Conservation (phyloP, 2,888 invertebrate genomes). For the Embidobia sp. region DNA sequence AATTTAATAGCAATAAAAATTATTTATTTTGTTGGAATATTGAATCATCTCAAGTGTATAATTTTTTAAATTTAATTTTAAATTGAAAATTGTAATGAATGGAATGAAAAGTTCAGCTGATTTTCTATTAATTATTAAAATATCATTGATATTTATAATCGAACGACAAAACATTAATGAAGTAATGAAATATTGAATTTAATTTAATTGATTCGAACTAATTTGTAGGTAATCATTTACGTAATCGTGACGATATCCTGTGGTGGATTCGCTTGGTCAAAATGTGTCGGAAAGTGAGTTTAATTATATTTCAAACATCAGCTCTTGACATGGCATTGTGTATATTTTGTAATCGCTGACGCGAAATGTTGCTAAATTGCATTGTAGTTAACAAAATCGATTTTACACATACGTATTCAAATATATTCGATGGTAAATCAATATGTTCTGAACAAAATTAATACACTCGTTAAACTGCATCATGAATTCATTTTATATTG, state of each 20-base stretch:
- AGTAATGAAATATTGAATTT: not conserved
- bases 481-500: conserved; percentile 18
- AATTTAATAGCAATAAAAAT: too few species aligned
- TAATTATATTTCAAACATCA: not conserved
- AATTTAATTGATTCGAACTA: conserved; percentile 21
- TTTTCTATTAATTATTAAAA: too few species aligned
- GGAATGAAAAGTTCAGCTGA: too few species aligned
- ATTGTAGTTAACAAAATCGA: conserved; percentile 24
- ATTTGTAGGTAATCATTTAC: conserved; percentile 86
- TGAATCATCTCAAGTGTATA: too few species aligned
- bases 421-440: conserved; percentile 8
- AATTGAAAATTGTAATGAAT: too few species aligned
- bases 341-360: conserved; percentile 22
- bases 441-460: conserved; percentile 8
- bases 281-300: conserved; percentile 83
- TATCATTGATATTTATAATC: too few species aligned
- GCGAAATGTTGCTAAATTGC: conserved; percentile 28
- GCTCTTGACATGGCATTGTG: conserved; percentile 3
- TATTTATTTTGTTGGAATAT: too few species aligned
- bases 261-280: conserved; percentile 91
- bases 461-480: conserved; percentile 30
- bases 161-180: too few species aligned
- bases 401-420: conserved; percentile 10
- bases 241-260: conserved; percentile 94
- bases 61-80: too few species aligned